Percentiles rank a stretch among this genome's conserved stretches.
phyloP scores from a whole-genome alignment of 2,797 vertebrate species.

The Chelidonichthys spinosus region DNA sequence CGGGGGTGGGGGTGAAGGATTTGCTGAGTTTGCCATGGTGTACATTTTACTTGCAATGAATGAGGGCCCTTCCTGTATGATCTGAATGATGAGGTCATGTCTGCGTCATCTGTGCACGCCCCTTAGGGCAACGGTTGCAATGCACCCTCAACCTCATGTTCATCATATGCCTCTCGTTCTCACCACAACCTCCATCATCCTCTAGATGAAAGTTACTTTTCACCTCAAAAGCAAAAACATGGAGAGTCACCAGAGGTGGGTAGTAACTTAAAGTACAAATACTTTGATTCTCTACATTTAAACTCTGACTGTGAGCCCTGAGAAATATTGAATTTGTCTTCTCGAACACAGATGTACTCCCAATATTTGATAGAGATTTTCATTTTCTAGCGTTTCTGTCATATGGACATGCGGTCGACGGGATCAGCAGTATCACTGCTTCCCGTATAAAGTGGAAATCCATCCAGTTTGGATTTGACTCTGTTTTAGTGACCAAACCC shows the following conservation, averaged over 20 bases:
- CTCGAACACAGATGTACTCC: background rate
- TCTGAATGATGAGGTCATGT: conserved; percentile 14
- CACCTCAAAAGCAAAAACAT: conserved; percentile 22
- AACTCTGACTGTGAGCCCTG: background rate
- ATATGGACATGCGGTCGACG: background rate
- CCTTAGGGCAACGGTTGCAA: background rate
- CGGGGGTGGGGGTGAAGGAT: too few relatives aligned
- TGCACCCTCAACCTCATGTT: conserved; percentile 2
- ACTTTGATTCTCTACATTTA: background rate
- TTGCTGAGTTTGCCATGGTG: background rate
- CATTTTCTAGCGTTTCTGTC: conserved; percentile 6
- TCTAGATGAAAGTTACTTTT: conserved; percentile 37
- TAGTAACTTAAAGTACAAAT: too few relatives aligned
- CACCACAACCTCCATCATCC: background rate
- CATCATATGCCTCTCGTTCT: background rate
- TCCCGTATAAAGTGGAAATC: background rate
- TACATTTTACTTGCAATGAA: background rate
- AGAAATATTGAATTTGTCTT: background rate
- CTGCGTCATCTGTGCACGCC: background rate
- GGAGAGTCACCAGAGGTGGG: conserved; percentile 26
- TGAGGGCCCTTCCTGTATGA: background rate
- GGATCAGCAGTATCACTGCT: background rate
- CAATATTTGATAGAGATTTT: too few relatives aligned
- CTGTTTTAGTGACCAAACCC: background rate
- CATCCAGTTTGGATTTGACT: background rate